Conservation (phyloP, 30 jellyfish, hydroid and myxozoan species). For the Aurelia aurita complex sp. Pacific region DNA sequence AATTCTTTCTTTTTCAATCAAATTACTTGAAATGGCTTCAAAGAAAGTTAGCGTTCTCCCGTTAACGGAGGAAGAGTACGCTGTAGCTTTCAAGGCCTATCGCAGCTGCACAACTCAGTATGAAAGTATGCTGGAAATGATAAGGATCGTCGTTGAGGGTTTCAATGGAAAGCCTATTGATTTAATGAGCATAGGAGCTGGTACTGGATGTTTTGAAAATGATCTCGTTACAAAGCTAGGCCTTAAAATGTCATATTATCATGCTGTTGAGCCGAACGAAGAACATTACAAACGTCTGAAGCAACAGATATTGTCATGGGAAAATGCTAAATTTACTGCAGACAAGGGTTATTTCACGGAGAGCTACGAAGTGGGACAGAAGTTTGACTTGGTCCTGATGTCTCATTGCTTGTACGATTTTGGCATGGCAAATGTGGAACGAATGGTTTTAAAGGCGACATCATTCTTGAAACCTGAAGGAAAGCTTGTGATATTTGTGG, state of each 20-base stretch:
- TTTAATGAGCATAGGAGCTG: conserved; percentile 66
- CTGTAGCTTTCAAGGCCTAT: too few relatives aligned
- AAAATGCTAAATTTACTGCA: background rate
- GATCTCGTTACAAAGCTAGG: conserved; percentile 7
- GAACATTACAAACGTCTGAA: conserved; percentile 20
- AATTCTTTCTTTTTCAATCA: too few relatives aligned
- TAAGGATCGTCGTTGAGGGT: conserved; percentile 15
- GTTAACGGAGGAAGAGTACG: too few relatives aligned
- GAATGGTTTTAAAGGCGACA: conserved; percentile 3
- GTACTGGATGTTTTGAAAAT: conserved; percentile 57
- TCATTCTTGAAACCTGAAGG: conserved; percentile 19
- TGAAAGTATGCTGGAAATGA: conserved; percentile 2
- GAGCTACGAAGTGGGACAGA: conserved; percentile 13
- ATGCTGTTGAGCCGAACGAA: conserved; percentile 56
- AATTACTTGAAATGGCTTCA: too few relatives aligned
- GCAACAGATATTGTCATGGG: conserved; percentile 26
- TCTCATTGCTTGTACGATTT: conserved; percentile 47
- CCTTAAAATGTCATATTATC: background rate
- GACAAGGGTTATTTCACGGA: conserved; percentile 27
- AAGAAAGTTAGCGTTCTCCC: too few relatives aligned
- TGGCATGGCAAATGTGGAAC: background rate
- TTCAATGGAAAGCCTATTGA: conserved; percentile 25
- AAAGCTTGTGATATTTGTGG: too few relatives aligned
- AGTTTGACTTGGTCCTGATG: conserved; percentile 53
- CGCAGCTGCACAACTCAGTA: conserved; percentile 1